Conservation (phyloP, 2,797 vertebrate genomes). For the Phalanger gymnotis region DNA sequence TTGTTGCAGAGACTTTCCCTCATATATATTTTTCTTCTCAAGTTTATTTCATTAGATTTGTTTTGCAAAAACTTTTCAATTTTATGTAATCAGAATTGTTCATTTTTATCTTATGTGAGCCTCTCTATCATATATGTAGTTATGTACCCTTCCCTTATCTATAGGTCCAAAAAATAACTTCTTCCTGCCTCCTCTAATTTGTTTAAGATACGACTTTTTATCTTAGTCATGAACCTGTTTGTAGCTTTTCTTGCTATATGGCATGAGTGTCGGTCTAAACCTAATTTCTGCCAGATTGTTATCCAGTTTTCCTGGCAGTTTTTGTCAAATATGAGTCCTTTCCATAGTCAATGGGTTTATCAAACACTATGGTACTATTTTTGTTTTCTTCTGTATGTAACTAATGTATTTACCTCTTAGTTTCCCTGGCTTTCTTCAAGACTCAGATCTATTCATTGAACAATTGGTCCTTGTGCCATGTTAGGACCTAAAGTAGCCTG, state of each 20-base stretch:
- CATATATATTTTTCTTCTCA: not conserved
- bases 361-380: not conserved
- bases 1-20: not conserved
- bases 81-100: not conserved
- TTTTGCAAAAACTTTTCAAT: not conserved
- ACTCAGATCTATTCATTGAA: not conserved
- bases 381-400: not conserved
- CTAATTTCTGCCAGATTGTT: not conserved
- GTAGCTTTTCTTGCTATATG: not conserved
- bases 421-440: not conserved
- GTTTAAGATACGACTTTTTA: not conserved
- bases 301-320: not conserved
- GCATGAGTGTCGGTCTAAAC: not conserved
- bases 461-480: not conserved
- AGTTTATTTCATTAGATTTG: not conserved
- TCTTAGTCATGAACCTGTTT: not conserved
- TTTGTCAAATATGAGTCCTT: not conserved
- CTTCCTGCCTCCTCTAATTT: not conserved
- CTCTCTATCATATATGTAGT: not conserved
- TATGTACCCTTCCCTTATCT: not conserved
- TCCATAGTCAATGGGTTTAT: not conserved
- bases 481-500: not conserved
- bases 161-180: not conserved
- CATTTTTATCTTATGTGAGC: not conserved
- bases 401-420: not conserved